These are phyloP conservation scores for Apostichopus californicus DNA, from an alignment of 35 echinoderm and acorn worm genomes.

Conservation along the genomic window DNA sequence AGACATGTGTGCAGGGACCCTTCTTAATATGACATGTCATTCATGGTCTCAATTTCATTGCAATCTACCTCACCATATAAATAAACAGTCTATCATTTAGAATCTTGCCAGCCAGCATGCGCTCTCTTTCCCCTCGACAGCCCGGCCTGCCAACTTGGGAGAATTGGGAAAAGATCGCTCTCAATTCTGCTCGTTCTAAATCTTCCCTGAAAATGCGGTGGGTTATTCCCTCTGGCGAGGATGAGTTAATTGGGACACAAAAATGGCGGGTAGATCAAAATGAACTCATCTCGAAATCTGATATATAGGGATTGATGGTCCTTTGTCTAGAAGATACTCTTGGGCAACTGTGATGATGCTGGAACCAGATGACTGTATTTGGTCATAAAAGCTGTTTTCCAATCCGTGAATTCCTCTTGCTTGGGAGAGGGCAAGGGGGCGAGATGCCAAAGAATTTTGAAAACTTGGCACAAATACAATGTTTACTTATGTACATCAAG, in stretches of 20 bases:
- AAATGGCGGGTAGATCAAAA: neutral
- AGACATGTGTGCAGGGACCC: neutral
- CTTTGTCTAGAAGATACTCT: neutral
- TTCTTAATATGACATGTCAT: neutral
- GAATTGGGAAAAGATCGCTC: neutral
- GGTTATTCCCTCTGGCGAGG: neutral
- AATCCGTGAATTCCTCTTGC: neutral
- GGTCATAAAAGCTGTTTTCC: neutral
- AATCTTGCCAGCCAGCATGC: neutral
- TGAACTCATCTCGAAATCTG: neutral
- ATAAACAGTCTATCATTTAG: neutral
- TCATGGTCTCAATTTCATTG: neutral
- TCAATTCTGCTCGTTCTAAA: neutral
- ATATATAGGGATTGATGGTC: slow-evolving; percentile 1
- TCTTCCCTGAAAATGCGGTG: neutral
- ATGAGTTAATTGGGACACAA: neutral
- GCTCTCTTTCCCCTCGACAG: neutral
- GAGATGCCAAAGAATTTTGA: neutral
- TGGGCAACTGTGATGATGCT: neutral
- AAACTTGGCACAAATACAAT: too few relatives aligned
- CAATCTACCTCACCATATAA: neutral
- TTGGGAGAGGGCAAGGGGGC: neutral
- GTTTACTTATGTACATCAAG: too few relatives aligned
- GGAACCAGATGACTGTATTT: slow-evolving; percentile 4
- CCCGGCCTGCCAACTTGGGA: neutral